Evolutionary conservation across 2,888 invertebrate genomes (phyloP), one percentile per base, ranked within the genome.

Genomic region (Leucophenga maculata): DNA sequence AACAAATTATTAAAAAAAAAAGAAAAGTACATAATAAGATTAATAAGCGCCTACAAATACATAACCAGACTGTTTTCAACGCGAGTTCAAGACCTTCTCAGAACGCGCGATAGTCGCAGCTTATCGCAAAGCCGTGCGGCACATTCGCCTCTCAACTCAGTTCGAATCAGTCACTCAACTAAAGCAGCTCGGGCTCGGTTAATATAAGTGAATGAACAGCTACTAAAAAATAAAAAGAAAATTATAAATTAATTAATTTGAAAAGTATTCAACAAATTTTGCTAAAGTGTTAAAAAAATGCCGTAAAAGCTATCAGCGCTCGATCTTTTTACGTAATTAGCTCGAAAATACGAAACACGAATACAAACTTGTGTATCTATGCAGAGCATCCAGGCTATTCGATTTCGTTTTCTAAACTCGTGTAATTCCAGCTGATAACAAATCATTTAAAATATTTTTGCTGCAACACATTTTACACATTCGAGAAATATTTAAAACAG

Each of bases 41-140:
- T 26, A 52, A 69, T 26, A 52, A 65, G 67, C 60, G 26, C 31
- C 18, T 44, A 18, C 67, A 64, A 55, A 57, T 59, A 66, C 52
- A 65, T 26, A 31, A 39, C 8, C 39, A 39, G 39, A 39, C 8
- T 39, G 39, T 39, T 39, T 39, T 74, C 75, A 69, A 72, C 71
- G 67, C 76, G 82, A 74, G 87, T 87, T 86, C 85, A 86, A 84
- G 86, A 86, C 86, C 86, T 80, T 77, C 39, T 72, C 72, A 69
- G 67, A 78, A 77, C 76, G 73, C 75, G 84, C 83, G 87, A 86
- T 86, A 86, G 85, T 64, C 14, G 11, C 48, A 46, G 14, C 62
- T 64, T 64, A 64, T 64, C 62, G n/a, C 62, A 46, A 22, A 46
- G 62, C 50, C n/a, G 50, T 18, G 50, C 50, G 13, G 50, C 50